Evolutionary conservation across 2,113 vertebrate species (phyloP), one percentile per base, ranked within the genome.

Genomic region (Noctilio leporinus): DNA sequence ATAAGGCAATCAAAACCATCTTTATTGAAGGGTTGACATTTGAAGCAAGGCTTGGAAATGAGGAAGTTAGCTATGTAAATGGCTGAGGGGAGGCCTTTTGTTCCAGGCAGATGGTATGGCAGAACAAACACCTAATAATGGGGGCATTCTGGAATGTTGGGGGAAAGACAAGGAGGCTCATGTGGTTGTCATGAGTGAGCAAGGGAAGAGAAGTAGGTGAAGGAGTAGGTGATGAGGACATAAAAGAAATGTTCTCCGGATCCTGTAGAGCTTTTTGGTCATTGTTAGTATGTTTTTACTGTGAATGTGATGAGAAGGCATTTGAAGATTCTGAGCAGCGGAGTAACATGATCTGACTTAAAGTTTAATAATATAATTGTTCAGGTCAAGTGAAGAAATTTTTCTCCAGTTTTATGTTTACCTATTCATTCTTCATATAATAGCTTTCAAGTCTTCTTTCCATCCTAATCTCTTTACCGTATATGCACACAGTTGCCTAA

Each of bases 211-310:
- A 10, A 20, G 7, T 64, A 33, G 30, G 59, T 64, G 30, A 10
- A 59, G 26, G 10, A 75, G 45, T 40, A 7, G 7, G 20, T 73
- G 45, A 38, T 40, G 6, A 90, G 69, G 35, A 62, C 14, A 19
- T 24, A 33, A 40, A 83, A 59, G 55, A 67, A 73, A 40, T 33
- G 15, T 26, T 28, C 3, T 8, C 53, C 53, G 33, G 40, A 24
- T 72, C 28, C 55, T 30, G 1, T 7, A 57, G 70, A 28, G 40
- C 45, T 33, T 35, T 77, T 49, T 11, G 26, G 59, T 33, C 35
- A 49, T 62, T 62, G 53, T 93, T 67, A 93, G 53, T 65, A 4
- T 70, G 57, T 83, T 94, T 92, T 94, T 43, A 86, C 81, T 92
- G 26, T 77, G 47, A 92, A 72, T 40, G 40, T 89, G 80, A 78